Conservation (phyloP, 2,888 invertebrate species). For the Nemoura dubitans region DNA sequence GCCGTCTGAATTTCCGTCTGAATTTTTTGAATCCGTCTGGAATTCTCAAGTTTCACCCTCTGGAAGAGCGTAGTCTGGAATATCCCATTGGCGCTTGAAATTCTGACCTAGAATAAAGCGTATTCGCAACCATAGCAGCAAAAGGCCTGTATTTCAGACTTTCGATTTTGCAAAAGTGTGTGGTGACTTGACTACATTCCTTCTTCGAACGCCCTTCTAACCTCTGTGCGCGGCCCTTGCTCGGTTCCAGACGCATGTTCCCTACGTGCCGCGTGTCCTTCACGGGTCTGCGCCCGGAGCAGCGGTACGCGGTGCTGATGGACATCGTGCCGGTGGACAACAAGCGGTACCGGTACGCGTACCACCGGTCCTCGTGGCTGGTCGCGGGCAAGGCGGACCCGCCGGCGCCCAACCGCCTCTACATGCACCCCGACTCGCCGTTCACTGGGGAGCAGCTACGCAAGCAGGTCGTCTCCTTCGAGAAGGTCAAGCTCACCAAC, state of each 20-base stretch:
- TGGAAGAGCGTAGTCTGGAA: too few relatives aligned
- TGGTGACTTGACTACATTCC: too few relatives aligned
- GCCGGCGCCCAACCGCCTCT: conserved; percentile 75
- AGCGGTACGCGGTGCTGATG: conserved; percentile 77
- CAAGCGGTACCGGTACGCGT: conserved; percentile 82
- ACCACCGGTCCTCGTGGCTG: conserved; percentile 83
- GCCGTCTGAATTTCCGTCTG: too few relatives aligned
- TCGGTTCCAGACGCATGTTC: conserved; percentile 76
- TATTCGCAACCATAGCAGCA: too few relatives aligned
- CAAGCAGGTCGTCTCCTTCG: conserved; percentile 83
- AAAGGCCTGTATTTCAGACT: too few relatives aligned
- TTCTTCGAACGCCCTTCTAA: too few relatives aligned
- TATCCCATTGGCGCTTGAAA: too few relatives aligned
- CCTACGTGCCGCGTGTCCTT: conserved; percentile 81
- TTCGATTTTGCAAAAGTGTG: too few relatives aligned
- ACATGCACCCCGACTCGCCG: conserved; percentile 84
- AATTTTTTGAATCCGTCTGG: too few relatives aligned
- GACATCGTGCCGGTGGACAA: conserved; percentile 84
- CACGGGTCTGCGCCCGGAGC: conserved; percentile 72
- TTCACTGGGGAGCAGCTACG: conserved; percentile 80
- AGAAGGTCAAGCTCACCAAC: conserved; percentile 85
- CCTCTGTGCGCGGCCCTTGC: neutral
- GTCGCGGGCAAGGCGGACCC: conserved; percentile 85
- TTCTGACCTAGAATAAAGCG: too few relatives aligned
- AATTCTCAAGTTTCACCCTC: too few relatives aligned